Evolutionary conservation across 1,140 invertebrate species (phyloP).

Genomic region (honey bee (Apis mellifera)): Amel_HAv3.1 CM009942.2:11359501-11360000

Average conservation of each 20-base stretch:
- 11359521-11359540: background rate
- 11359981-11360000: background rate
- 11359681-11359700: too few relatives aligned
- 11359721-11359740: background rate
- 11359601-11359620: too few relatives aligned
- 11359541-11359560: background rate
- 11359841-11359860: background rate
- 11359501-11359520: background rate
- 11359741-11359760: too few relatives aligned
- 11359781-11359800: too few relatives aligned
- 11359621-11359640: too few relatives aligned
- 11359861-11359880: background rate
- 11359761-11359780: too few relatives aligned
- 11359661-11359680: too few relatives aligned
- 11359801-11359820: too few relatives aligned
- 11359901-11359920: too few relatives aligned
- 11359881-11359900: background rate
- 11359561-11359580: background rate
- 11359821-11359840: background rate
- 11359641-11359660: too few relatives aligned
- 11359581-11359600: background rate
- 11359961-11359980: background rate
- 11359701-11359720: background rate
- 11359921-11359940: background rate
- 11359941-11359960: background rate